Base-by-base conservation (phyloP, 2,888 invertebrate genomes). In the Margaritifera margaritifera region DNA sequence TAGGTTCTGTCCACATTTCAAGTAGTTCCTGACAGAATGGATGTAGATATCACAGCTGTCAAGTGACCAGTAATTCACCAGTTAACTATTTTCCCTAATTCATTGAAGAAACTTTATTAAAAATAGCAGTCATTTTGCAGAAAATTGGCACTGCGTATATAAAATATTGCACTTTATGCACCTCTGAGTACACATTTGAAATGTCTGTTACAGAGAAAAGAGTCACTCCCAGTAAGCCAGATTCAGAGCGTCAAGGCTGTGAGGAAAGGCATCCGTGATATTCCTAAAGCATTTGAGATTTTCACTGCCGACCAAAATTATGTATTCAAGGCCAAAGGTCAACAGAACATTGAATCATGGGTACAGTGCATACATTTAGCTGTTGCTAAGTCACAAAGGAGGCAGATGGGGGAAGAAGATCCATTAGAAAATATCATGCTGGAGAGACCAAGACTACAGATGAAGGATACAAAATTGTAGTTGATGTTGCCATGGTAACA, bases 281-380 rank as follows among this genome's bases (percentile, higher is more conserved):
- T 97, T 84, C 97, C 97, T 27, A 96, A 96, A 90, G 97, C 97
- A 1, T 98, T 98, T 91, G 97, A 98, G 92, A 97, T 98, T 84
- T 98, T 97, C 91, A 97, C 97, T 0, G 90, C 90, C 27, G 90
- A 91, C 69, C 96, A 97, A 90, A 96, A 96, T 90, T 93, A 96
- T 80, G 95, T 97, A 85, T 92, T 98, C 80, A 97, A 98, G 91
- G 97, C 97, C 11, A 96, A 96, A 90, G 96, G 96, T 88, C 95
- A 96, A 59, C 96, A 95, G 90, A 95, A 97, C 89, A 97, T 96
- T 1, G 97, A 97, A 90, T 95, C 97, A 90, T 98, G 98, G 89
- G 96, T 97, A 60, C 97, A 97, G 90, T 97, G 96, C 90, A 92
- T 97, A 75, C 96, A 96, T 87, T 95, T 97, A 75, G 97, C 96